Conservation (phyloP, 2,888 invertebrate species). For the Subacronicta megacephala region DNA sequence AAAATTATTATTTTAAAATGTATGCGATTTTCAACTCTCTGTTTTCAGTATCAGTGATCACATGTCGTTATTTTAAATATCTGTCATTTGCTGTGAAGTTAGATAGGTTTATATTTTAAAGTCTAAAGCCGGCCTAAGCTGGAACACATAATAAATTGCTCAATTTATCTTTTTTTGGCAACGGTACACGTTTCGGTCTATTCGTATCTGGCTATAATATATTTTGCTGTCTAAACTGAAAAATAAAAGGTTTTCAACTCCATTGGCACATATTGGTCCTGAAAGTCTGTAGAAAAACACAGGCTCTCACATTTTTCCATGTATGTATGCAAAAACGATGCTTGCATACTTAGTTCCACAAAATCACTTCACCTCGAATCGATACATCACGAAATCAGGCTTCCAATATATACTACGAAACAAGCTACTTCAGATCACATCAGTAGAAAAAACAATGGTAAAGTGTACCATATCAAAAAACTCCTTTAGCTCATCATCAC, state of each 20-base stretch:
- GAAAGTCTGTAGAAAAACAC: no score
- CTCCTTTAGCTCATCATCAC: no score
- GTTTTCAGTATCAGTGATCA: conserved; percentile 16
- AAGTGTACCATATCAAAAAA: no score
- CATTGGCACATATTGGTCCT: conserved; percentile 4
- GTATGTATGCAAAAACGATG: no score
- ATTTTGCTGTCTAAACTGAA: conserved; percentile 49
- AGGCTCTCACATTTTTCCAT: no score
- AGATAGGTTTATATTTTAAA: conserved; percentile 54
- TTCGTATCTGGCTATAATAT: conserved; percentile 52
- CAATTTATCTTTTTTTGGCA: conserved; percentile 64
- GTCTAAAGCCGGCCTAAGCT: conserved; percentile 52
- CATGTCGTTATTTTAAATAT: conserved; percentile 37
- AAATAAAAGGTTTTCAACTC: conserved; percentile 34
- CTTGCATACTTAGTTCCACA: no score
- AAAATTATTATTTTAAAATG: background rate
- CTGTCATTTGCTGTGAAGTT: conserved; percentile 34
- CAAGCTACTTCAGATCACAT: no score
- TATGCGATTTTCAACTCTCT: background rate
- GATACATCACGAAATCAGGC: no score
- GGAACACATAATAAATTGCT: conserved; percentile 54
- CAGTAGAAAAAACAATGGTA: no score
- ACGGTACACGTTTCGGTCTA: conserved; percentile 49
- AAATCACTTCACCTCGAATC: no score
- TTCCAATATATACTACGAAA: no score